Base-by-base conservation (phyloP, 2,888 invertebrate genomes). In the Chironomus riparius region DNA sequence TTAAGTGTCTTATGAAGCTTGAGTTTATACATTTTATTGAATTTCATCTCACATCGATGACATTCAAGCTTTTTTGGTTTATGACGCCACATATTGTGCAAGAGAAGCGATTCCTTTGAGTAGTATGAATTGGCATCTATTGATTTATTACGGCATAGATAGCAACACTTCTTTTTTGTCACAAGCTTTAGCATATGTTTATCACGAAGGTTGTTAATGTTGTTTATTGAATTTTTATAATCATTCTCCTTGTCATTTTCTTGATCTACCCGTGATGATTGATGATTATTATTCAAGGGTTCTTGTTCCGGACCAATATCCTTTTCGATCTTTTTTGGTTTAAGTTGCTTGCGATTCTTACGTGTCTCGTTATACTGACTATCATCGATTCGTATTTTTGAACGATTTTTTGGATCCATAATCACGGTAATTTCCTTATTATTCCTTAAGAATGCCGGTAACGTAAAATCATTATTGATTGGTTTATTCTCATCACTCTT, bases 71-170 rank as follows among this genome's bases (percentile, higher is more conserved):
- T 62, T 68, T 68, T 68, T 18, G 28, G 38, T 15, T 80, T 77
- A 79, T 88, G 88, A 77, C 85, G 83, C 88, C 88, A 88, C 24
- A 85, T 78, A 13, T 82, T 82, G 81, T 88, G 88, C 76, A 87
- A 79, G 1, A 84, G 80, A 76, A 87, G 80, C 0, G 86, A 85
- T 65, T 83, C 83, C 48, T 81, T 82, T 3, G 84, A 86, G 77
- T 86, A 86, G 78, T 86, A 86, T 4, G 85, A 85, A 62, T 83
- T 82, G 56, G 81, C 82, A 75, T 12, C 79, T 80, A 77, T 82
- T 78, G 62, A 82, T 81, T 1, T 77, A 77, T 77, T 82, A 77
- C 77, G 80, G 78, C 79, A 82, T 78, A 78, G 82, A 81, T 78
- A 78, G 77, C 84, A 84, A 72, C 81, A 81, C 15, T 83, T 80